A percentile compares a stretch with the other conserved stretches of the same genome.
phyloP scores from a whole-genome alignment of 2,113 vertebrate genomes.

The Lucifuga dentata region DNA sequence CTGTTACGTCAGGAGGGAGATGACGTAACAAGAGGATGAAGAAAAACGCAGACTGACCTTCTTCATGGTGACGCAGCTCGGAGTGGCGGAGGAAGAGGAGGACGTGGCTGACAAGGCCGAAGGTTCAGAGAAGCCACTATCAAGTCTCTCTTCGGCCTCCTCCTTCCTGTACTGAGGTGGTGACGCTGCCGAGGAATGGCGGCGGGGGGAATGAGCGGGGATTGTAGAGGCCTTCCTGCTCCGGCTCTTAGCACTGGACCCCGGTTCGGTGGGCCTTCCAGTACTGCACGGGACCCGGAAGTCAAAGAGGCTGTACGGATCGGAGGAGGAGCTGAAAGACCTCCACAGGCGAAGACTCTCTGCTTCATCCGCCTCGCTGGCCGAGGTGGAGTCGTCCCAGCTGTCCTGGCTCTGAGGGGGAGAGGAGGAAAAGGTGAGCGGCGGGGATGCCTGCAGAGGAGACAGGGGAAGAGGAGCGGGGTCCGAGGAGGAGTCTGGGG shows the following conservation, averaged over 20 bases:
- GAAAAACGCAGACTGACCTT: slow-evolving; percentile 66
- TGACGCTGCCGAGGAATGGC: background rate
- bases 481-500: slow-evolving; percentile 46
- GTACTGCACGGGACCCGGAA: slow-evolving; percentile 89
- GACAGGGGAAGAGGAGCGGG: slow-evolving; percentile 20
- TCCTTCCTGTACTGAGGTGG: slow-evolving; percentile 51
- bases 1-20: too few species aligned
- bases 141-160: slow-evolving; percentile 72
- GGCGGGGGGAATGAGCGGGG: background rate
- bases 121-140: slow-evolving; percentile 67
- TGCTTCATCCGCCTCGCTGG: slow-evolving; percentile 84
- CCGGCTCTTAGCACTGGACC: background rate
- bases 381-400: slow-evolving; percentile 73
- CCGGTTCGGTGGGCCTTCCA: slow-evolving; percentile 15
- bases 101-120: background rate
- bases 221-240: background rate
- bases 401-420: slow-evolving; percentile 39
- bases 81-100: background rate
- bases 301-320: slow-evolving; percentile 92
- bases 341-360: slow-evolving; percentile 88
- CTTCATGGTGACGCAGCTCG: slow-evolving; percentile 48
- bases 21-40: background rate
- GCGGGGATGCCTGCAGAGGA: slow-evolving; percentile 30
- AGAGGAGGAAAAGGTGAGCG: slow-evolving; percentile 15
- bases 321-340: slow-evolving; percentile 86